Evolutionary conservation across 2,113 vertebrate species (phyloP), one percentile per base, ranked within the genome.

Genomic region (Atlantisia rogersi): DNA sequence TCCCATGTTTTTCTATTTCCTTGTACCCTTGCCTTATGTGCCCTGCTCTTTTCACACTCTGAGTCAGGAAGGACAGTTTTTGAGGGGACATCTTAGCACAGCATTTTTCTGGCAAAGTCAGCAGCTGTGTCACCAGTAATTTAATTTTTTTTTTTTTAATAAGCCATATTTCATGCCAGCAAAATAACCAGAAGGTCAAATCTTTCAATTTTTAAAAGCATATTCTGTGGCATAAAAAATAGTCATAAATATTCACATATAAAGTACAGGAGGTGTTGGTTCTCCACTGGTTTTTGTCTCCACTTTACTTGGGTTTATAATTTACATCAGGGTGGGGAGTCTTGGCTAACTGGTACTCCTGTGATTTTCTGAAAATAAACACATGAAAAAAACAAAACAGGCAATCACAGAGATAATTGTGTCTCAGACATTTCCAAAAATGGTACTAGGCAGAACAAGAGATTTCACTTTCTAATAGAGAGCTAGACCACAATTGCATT

Each of bases 321-420:
- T 50, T 87, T 82, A 46, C 12, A 26, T 3, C 0, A 0, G 26
- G 3, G 3, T 62, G 10, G 15, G 76, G 21, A 76, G 31, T 4
- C 37, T 85, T 82, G 31, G 15, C 40, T 91, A 48, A 64, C 32
- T 22, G 14, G 13, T 8, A 37, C 17, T 74, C 28, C 22, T 40
- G 56, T 82, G 53, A 73, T 58, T 82, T 90, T 82, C 63, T 90
- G 59, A 83, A 93, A 93, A 74, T 35, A 78, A 90, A 78, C n/a
- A 58, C 7, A 28, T 37, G 4, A 25, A 24, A 48, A 68, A 88
- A 74, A 68, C 6, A n/a, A 46, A 46, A 46, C 48, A 48, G 12
- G 4, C 25, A 78, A 83, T 74, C 60, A 74, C 4, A 63, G 24
- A 59, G 20, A 24, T 2, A 44, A n/a, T 12, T 70, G 15, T 78